A percentile compares a stretch with the other conserved stretches of the same genome.
Evolutionary conservation across 1,140 invertebrate species (phyloP).

Genomic region (Zaprionus ghesquierei): DNA sequence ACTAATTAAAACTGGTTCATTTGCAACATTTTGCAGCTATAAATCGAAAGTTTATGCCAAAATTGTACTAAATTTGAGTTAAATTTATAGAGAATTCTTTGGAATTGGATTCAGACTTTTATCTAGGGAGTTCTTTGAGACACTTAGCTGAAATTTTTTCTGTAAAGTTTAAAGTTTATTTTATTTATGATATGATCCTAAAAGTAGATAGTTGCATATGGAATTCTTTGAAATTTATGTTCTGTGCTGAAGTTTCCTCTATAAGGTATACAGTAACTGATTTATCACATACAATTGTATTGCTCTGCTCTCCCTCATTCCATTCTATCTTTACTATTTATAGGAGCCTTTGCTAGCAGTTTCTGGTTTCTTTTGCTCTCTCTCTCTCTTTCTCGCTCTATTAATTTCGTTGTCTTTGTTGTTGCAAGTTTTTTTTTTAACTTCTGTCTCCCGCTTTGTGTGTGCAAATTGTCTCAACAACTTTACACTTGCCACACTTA

Average conservation of each 20-base stretch:
- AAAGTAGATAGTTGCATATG: too few relatives aligned
- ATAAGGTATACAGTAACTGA: background rate
- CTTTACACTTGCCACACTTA: conserved; percentile 31
- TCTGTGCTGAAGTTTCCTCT: background rate
- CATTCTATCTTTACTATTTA: background rate
- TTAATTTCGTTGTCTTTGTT: conserved; percentile 20
- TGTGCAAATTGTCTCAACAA: conserved; percentile 31
- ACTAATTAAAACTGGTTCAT: background rate
- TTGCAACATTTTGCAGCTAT: background rate
- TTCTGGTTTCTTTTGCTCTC: background rate
- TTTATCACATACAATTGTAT: background rate
- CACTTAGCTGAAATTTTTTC: background rate
- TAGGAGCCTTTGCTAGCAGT: conserved; percentile 6
- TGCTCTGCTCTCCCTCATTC: background rate
- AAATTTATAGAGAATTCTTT: background rate
- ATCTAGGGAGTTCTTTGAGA: background rate
- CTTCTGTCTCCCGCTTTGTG: background rate
- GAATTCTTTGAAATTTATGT: too few relatives aligned
- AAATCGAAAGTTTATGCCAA: background rate
- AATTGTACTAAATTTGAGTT: background rate
- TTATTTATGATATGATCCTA: too few relatives aligned
- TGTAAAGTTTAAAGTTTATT: background rate
- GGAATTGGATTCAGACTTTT: background rate
- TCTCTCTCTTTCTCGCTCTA: conserved; percentile 6
- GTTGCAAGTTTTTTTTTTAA: background rate